Conservation (phyloP, 2,797 vertebrate genomes). For the Argyrosomus regius region DNA sequence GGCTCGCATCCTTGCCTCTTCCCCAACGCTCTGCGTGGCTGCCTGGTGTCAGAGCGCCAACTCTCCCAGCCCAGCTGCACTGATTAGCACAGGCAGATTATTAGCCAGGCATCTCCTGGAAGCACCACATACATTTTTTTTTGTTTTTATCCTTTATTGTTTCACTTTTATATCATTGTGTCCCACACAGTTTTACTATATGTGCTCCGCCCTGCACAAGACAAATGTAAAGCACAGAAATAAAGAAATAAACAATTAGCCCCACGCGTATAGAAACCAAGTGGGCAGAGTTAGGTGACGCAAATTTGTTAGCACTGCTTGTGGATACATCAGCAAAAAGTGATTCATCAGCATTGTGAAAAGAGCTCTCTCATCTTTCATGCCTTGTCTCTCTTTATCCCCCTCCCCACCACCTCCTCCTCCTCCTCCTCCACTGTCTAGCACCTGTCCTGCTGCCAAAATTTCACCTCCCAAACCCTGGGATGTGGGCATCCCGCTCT, state of each 20-base stretch:
- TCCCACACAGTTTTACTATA: slow-evolving; percentile 37
- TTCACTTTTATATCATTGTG: slow-evolving; percentile 61
- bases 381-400: slow-evolving; percentile 55
- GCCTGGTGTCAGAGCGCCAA: slow-evolving; percentile 89
- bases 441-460: slow-evolving; percentile 92
- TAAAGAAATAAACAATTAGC: slow-evolving; percentile 55
- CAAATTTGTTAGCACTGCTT: slow-evolving; percentile 84
- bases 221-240: slow-evolving; percentile 66
- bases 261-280: slow-evolving; percentile 12
- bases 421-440: slow-evolving; percentile 67
- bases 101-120: slow-evolving; percentile 93
- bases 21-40: slow-evolving; percentile 84
- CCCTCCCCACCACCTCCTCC: slow-evolving; percentile 15
- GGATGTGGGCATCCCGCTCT: slow-evolving; percentile 92
- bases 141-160: slow-evolving; percentile 65
- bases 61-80: slow-evolving; percentile 89
- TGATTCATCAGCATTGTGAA: slow-evolving; percentile 91
- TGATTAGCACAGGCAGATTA: slow-evolving; percentile 93
- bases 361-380: slow-evolving; percentile 85
- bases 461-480: slow-evolving; percentile 89
- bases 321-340: slow-evolving; percentile 89
- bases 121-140: slow-evolving; percentile 67
- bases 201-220: slow-evolving; percentile 80
- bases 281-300: slow-evolving; percentile 43
- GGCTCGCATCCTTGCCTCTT: slow-evolving; percentile 82